A percentile compares a stretch with the other conserved stretches of the same genome.
These are phyloP conservation scores for Erithacus rubecula DNA, from an alignment of 2,797 vertebrate species.

Conservation along the genomic window DNA sequence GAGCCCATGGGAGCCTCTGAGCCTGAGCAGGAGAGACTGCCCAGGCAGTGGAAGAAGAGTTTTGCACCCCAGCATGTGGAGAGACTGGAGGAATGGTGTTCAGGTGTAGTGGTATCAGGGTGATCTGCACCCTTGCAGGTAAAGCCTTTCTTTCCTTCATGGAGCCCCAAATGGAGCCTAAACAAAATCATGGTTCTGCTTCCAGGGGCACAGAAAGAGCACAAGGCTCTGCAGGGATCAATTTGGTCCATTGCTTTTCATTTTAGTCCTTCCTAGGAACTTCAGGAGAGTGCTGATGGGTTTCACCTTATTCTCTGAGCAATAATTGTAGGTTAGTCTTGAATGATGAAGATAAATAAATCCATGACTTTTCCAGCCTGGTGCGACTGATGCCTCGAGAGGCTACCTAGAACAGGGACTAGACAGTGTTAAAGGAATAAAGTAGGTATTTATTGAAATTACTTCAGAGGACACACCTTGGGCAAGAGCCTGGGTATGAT, in stretches of 20 bases:
- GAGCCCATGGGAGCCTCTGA: accelerated
- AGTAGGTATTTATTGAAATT: not conserved
- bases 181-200: not conserved
- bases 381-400: not conserved
- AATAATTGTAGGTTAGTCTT: not conserved
- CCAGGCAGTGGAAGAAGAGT: not conserved
- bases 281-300: not conserved
- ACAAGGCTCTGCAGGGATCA: accelerated
- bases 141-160: not conserved
- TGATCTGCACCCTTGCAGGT: not conserved
- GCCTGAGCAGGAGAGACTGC: not conserved
- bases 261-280: not conserved
- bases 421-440: not conserved
- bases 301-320: not conserved
- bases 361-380: not conserved
- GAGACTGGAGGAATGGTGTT: accelerated
- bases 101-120: accelerated
- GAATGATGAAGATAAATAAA: not conserved
- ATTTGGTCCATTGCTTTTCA: accelerated
- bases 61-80: accelerated
- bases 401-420: not conserved
- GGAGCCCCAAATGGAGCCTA: not conserved
- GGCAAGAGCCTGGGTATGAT: too few species aligned
- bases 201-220: not conserved
- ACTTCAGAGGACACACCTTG: not conserved